These are phyloP conservation scores for Synergus laeviventris DNA, from an alignment of 2,888 invertebrate species.

Conservation along the genomic window DNA sequence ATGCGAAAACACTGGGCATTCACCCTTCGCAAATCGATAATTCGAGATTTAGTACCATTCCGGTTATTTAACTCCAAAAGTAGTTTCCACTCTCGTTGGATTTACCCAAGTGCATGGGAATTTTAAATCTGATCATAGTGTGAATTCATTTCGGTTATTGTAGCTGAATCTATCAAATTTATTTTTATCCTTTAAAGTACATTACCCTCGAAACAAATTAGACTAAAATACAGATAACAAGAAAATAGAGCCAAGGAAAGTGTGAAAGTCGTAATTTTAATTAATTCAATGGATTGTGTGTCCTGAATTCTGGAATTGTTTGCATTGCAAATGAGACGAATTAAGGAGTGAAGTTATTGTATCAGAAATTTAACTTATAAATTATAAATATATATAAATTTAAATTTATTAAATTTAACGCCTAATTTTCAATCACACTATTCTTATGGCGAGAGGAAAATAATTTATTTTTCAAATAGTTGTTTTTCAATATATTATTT, in stretches of 20 bases:
- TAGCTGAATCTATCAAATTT: background rate
- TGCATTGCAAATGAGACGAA: background rate
- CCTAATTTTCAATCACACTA: too few relatives aligned
- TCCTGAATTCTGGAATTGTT: background rate
- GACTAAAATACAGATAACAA: too few relatives aligned
- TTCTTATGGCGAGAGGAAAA: too few relatives aligned
- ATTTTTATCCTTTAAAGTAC: background rate
- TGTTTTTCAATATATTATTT: too few relatives aligned
- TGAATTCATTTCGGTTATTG: too few relatives aligned
- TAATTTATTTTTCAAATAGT: too few relatives aligned
- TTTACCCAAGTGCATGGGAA: background rate
- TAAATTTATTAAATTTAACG: too few relatives aligned
- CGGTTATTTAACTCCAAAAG: background rate
- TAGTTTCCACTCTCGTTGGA: background rate
- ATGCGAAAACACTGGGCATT: slow-evolving; percentile 19
- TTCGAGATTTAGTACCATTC: slow-evolving; percentile 15
- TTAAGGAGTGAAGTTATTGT: too few relatives aligned
- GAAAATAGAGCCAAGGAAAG: too few relatives aligned
- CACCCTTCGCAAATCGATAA: background rate
- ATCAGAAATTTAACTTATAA: too few relatives aligned
- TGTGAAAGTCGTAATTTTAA: background rate
- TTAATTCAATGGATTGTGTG: background rate
- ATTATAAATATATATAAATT: too few relatives aligned
- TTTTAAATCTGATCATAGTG: background rate
- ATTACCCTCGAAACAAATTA: too few relatives aligned